Evolutionary conservation across 2,797 vertebrate species (phyloP), one percentile per base, ranked within the genome.

Genomic region (Epinephelus awoara): DNA sequence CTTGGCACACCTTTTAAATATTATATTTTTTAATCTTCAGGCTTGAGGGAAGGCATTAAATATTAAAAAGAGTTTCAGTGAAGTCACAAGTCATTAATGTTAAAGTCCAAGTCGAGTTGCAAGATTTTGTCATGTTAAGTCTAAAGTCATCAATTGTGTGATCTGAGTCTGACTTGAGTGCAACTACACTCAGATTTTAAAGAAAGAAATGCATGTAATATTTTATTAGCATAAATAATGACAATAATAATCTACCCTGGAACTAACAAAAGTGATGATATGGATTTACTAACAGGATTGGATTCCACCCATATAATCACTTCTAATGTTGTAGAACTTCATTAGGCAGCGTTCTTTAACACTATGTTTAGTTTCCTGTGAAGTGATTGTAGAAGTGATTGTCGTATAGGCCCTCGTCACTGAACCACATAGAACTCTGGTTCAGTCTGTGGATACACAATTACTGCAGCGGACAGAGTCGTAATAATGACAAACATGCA

Each of bases 381-480:
- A 68, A 17, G n/a, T 14, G 47, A 64, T 29, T 29, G 27, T 29
- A 29, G 27, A 29, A 29, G 5, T 29, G 27, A 29, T 29, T 59
- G 68, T 78, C 7, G 6, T 52, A 14, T 46, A 54, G 34, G 23
- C 18, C 51, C 19, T 5, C 3, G 23, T 46, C 57, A 75, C 27
- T 59, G 61, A 73, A 77, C 69, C 62, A 59, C 10, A 67, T 55
- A 49, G 14, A 56, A 21, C 58, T 68, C 40, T 52, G 29, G 29
- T 70, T 72, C 68, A 25, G 34, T 72, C 52, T 46, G 27, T 38
- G 29, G 70, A 59, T 23, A 38, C 73, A 67, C 64, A 64, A 68
- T 67, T 29, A 58, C 29, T 71, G 38, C 44, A 72, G 51, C 23
- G 23, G 56, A 64, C 67, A 59, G 69, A 75, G 44, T 25, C 58